Percentiles rank a stretch among this genome's conserved stretches.
Evolutionary conservation across 2,797 vertebrate species (phyloP).

Genomic region (Phoebastria nigripes): DNA sequence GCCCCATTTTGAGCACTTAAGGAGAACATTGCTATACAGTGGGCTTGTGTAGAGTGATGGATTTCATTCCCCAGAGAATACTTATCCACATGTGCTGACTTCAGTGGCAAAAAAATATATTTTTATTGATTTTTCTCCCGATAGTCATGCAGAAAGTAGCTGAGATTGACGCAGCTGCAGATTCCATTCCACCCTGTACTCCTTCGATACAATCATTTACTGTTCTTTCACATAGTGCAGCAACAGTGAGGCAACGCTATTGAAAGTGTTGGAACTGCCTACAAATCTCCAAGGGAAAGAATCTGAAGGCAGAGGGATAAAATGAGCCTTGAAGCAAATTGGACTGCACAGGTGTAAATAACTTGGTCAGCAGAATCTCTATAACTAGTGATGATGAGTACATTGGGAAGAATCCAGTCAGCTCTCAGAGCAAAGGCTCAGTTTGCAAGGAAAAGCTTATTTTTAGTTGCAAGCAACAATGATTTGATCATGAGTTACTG

Average conservation of each 20-base stretch:
- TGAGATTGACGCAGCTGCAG: conserved; percentile 19
- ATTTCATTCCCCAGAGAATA: not conserved
- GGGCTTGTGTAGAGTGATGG: not conserved
- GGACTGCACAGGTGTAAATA: conserved; percentile 30
- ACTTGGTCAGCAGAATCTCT: not conserved
- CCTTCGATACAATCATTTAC: not conserved
- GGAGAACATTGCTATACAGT: not conserved
- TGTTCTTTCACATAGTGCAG: not conserved
- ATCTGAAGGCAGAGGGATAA: conserved; percentile 21
- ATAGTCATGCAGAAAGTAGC: not conserved
- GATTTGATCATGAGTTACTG: conserved; percentile 15
- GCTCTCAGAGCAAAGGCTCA: not conserved
- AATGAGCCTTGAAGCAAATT: conserved; percentile 32
- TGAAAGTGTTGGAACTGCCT: not conserved
- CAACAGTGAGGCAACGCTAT: not conserved
- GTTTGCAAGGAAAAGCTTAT: not conserved
- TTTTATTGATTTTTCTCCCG: conserved; percentile 15
- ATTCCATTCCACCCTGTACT: conserved; percentile 6
- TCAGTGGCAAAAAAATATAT: not conserved
- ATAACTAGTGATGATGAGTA: not conserved
- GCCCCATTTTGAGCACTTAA: not conserved
- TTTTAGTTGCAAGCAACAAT: not conserved
- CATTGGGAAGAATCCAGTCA: not conserved
- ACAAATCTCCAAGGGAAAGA: not conserved
- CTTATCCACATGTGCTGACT: not conserved